A percentile compares a stretch with the other conserved stretches of the same genome.
phyloP scores from a whole-genome alignment of 2,113 vertebrate genomes.

The Clarias batrachus region DNA sequence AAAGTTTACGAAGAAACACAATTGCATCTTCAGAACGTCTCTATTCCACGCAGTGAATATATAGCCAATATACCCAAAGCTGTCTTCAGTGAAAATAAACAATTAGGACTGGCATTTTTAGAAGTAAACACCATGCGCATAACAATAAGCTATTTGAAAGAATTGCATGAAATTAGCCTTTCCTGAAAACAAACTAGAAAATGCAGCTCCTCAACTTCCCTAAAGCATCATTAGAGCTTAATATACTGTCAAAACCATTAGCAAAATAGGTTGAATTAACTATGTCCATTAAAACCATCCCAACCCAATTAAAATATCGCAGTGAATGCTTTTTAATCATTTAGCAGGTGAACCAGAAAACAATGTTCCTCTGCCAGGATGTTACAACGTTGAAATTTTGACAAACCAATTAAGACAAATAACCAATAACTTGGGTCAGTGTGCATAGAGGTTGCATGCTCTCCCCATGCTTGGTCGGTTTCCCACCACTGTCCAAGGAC shows the following conservation, averaged over 20 bases:
- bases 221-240: not conserved
- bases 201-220: not conserved
- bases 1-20: too few relatives aligned
- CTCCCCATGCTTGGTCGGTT: too few relatives aligned
- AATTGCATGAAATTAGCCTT: not conserved
- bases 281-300: not conserved
- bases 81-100: not conserved
- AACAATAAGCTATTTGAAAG: not conserved
- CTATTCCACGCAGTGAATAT: not conserved
- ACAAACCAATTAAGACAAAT: not conserved
- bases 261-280: not conserved
- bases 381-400: not conserved
- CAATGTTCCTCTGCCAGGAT: not conserved
- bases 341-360: not conserved
- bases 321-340: not conserved
- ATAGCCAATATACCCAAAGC: not conserved
- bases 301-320: not conserved
- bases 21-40: not conserved
- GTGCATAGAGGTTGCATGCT: too few relatives aligned
- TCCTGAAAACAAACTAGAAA: not conserved
- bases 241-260: not conserved
- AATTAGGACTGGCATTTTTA: not conserved
- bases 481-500: too few relatives aligned
- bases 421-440: not conserved
- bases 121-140: not conserved